Base-by-base conservation (phyloP, 1,140 invertebrate genomes). In the Pogonomyrmex californicus region DNA sequence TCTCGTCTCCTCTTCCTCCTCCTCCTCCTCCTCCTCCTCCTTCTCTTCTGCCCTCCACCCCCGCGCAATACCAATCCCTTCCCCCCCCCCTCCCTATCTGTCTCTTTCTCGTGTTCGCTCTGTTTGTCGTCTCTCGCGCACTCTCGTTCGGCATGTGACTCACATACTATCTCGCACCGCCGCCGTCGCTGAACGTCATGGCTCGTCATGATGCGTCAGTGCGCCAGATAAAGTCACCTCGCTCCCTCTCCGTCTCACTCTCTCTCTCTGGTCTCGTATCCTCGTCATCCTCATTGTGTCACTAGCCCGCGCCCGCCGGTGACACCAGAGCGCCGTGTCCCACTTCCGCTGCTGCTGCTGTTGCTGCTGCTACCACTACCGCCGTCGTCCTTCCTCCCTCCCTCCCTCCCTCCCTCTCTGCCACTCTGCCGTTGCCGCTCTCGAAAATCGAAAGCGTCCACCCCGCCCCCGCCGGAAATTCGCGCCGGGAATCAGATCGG, bases 191-290 rank as follows among this genome's bases (percentile, higher is more conserved):
- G 81, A 62, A 54, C 75, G 87, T 62, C 87, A 89, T 86, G 79
- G 90, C 89, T 88, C 90, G 87, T 90, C 90, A 89, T 85, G 88
- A 91, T 91, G 90, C 90, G 90, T 91, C 90, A 91, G 90, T 91
- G 87, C 90, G 85, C 91, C 87, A 90, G 90, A 91, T 91, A 91
- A 91, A 91, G 87, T 91, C 88, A 90, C 86, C 88, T 87, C 82
- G 70, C 62, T 17, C 82, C 60, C 81, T 81, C 68, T 47, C 70
- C 56, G 41, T 49, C 82, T 58, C 81, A 58, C 75, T n/a, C 68
- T 54, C 36, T 44, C 75, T n/a, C 68, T 54, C 36, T 44, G 10
- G 2, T 56, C 54, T 76, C 78, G 81, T 68, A 88, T 90, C 89
- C 89, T 82, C 77, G 86, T 88, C 87, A 91, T 91, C 87, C 88